These are phyloP conservation scores for Hoplostethus mediterraneus DNA, from an alignment of 2,797 vertebrate species.

Conservation along the genomic window DNA sequence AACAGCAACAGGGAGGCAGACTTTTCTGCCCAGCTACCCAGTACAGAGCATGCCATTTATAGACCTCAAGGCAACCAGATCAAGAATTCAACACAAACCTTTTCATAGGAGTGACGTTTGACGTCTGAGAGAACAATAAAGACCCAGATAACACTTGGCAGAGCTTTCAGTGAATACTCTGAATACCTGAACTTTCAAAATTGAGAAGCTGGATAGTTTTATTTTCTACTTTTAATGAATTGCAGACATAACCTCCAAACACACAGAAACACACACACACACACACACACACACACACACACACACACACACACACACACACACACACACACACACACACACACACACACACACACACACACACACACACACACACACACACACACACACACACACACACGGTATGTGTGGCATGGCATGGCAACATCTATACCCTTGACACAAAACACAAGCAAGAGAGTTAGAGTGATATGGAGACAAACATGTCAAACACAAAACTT, in stretches of 20 bases:
- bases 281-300: slow-evolving; percentile 7
- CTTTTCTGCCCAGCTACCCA: slow-evolving; percentile 43
- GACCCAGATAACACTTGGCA: slow-evolving; percentile 55
- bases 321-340: slow-evolving; percentile 7
- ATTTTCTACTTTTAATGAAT: not conserved
- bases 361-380: slow-evolving; percentile 9
- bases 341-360: slow-evolving; percentile 9
- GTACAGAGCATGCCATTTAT: slow-evolving; percentile 62
- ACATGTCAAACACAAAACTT: not conserved
- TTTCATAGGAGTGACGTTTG: slow-evolving; percentile 28
- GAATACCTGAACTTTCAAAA: slow-evolving; percentile 43
- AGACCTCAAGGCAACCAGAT: slow-evolving; percentile 32
- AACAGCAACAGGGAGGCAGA: not conserved
- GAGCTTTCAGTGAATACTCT: slow-evolving; percentile 22
- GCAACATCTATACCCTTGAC: too few species aligned
- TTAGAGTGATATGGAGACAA: too few species aligned
- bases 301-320: slow-evolving; percentile 9
- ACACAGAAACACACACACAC: slow-evolving; percentile 6
- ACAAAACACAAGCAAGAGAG: too few species aligned
- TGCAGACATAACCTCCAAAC: not conserved
- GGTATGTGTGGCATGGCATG: too few species aligned
- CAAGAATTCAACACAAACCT: slow-evolving; percentile 36
- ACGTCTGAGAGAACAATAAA: slow-evolving; percentile 57
- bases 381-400: slow-evolving; percentile 6
- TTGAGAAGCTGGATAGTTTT: slow-evolving; percentile 38